Evolutionary conservation across 2,113 vertebrate genomes (phyloP), one percentile per base, ranked within the genome.

Genomic region (Pheucticus melanocephalus): DNA sequence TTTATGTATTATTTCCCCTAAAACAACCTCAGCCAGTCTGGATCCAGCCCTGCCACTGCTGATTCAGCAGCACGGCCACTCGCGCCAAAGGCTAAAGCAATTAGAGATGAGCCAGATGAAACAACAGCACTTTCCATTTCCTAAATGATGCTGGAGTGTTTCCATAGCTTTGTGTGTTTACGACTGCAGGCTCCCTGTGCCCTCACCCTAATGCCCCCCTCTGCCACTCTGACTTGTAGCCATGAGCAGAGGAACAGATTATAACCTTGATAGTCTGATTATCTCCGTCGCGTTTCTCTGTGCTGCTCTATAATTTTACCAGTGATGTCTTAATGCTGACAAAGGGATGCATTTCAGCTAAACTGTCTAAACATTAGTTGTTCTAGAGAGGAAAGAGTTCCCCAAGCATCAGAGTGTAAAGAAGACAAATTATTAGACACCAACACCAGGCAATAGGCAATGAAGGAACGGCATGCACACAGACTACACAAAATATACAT

Each of bases 71-170:
- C n/a, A 15, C 0, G 0, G 51, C 10, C 53, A 33, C 45, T 45
- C 53, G 28, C 23, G 37, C 87, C 84, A 93, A 94, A 88, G 70
- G 83, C 91, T 94, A 95, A 96, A 95, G 81, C 84, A 95, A 96
- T 97, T 95, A 97, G 81, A 84, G 90, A 64, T 23, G 59, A 95
- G 95, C 88, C 89, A 92, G 92, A 94, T 75, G 94, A 96, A 96
- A 95, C 22, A 82, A 61, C 95, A 95, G 85, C 30, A n/a, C 70
- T 77, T 72, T n/a, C 92, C 81, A 94, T 95, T 95, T 94, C 85
- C 79, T 70, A 86, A 97, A 94, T 37, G 37, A 70, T 68, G 77
- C 23, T 91, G 82, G 92, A 96, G 82, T 68, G 56, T 83, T 96
- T 90, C 88, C 82, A 9, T 42, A 84, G 48, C 82, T 96, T 88